Percentiles rank a stretch among this genome's conserved stretches.
Evolutionary conservation across 1,140 invertebrate genomes (phyloP).

Genomic region (Drosophila aff.): DNA sequence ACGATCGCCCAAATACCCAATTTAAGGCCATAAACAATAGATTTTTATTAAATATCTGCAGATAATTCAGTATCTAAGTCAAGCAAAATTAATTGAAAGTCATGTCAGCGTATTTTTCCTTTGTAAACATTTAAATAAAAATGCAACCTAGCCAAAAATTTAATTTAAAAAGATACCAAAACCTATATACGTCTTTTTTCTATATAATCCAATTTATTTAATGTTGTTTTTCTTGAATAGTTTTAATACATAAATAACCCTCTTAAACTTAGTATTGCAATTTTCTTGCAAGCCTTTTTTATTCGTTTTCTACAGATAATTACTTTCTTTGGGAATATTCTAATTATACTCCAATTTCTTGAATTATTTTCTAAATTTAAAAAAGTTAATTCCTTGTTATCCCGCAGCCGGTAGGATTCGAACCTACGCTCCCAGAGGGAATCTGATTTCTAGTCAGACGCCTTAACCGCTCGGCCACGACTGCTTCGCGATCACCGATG

Average conservation of each 20-base stretch:
- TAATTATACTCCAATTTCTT: background rate
- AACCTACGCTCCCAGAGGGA: conserved; percentile 94
- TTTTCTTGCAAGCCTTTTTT: background rate
- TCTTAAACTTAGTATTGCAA: background rate
- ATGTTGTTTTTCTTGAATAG: background rate
- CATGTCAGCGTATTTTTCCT: background rate
- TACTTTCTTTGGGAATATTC: background rate
- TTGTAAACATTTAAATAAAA: background rate
- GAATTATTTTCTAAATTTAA: background rate
- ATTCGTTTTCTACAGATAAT: background rate
- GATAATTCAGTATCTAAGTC: background rate
- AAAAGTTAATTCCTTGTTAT: background rate
- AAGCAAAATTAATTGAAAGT: background rate
- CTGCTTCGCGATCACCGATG: conserved; percentile 85
- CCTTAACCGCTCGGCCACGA: conserved; percentile 94
- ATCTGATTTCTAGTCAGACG: conserved; percentile 94
- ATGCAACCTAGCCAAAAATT: too few relatives aligned
- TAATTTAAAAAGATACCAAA: too few relatives aligned
- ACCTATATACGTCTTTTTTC: too few relatives aligned
- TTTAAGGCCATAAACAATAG: background rate
- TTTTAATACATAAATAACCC: background rate
- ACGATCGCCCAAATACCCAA: background rate
- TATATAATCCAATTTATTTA: too few relatives aligned
- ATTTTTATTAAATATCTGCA: background rate
- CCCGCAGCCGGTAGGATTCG: conserved; percentile 93